These are phyloP conservation scores for Drosophila merina DNA, from an alignment of 2,888 invertebrate genomes.

Conservation along the genomic window DNA sequence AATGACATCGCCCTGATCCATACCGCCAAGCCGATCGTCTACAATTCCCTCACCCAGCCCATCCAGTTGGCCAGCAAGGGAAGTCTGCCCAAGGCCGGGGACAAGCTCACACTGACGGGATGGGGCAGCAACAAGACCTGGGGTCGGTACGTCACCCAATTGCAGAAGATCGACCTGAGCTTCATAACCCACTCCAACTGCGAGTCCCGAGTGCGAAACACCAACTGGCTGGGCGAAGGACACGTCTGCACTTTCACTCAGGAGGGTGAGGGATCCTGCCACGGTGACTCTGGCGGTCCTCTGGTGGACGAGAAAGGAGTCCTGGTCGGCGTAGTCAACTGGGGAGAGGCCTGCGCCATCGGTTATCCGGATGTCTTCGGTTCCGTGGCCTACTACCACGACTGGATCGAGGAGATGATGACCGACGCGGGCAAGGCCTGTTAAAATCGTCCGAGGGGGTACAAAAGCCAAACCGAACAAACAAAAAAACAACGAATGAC, in stretches of 20 bases:
- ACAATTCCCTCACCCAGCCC: constrained; percentile 85
- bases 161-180: constrained; percentile 85
- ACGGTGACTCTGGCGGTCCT: constrained; percentile 82
- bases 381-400: constrained; percentile 74
- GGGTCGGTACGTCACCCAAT: constrained; percentile 85
- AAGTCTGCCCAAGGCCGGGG: constrained; percentile 85
- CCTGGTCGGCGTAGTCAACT: constrained; percentile 82
- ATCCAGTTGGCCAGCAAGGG: constrained; percentile 85
- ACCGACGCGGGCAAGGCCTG: constrained; percentile 54
- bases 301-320: constrained; percentile 68
- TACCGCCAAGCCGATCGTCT: constrained; percentile 85
- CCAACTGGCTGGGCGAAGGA: constrained; percentile 85
- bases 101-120: constrained; percentile 85
- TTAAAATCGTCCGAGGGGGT: constrained; percentile 40
- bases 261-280: constrained; percentile 85
- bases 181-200: constrained; percentile 84
- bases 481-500: constrained; percentile 8
- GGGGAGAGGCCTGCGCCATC: constrained; percentile 82
- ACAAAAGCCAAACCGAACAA: constrained; percentile 43
- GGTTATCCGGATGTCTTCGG: constrained; percentile 83
- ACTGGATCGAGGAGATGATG: constrained; percentile 75
- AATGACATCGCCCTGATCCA: constrained; percentile 89
- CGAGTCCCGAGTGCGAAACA: constrained; percentile 84
- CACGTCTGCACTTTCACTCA: constrained; percentile 86
- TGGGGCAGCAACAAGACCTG: constrained; percentile 86